phyloP scores from a whole-genome alignment of 2,797 vertebrate species.

The Potorous gilbertii region DNA sequence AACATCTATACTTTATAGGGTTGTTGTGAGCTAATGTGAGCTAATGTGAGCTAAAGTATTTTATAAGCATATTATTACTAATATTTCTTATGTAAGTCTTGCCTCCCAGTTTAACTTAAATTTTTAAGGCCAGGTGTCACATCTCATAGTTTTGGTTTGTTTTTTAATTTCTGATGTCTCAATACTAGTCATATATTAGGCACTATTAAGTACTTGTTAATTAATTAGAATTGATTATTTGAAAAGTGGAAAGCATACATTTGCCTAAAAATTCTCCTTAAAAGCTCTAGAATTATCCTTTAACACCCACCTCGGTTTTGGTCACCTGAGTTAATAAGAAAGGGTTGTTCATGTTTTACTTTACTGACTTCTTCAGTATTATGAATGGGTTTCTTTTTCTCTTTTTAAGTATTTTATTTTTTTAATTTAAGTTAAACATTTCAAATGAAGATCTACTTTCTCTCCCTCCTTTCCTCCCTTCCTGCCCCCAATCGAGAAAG shows the following conservation, averaged over 20 bases:
- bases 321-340: neutral
- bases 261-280: neutral
- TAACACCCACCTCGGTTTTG: neutral
- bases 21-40: neutral
- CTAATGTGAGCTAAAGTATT: no score
- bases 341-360: neutral
- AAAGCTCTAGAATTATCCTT: neutral
- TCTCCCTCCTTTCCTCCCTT: neutral
- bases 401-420: neutral
- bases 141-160: neutral
- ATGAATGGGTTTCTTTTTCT: neutral
- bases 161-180: neutral
- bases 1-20: neutral
- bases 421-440: neutral
- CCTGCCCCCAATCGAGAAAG: neutral
- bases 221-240: neutral
- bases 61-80: no score
- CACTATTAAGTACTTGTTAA: neutral
- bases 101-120: neutral
- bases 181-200: neutral
- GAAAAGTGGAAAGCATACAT: neutral
- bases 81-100: neutral
- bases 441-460: neutral
- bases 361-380: neutral
- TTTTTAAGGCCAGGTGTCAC: neutral